A percentile compares a stretch with the other conserved stretches of the same genome.
These are phyloP conservation scores for Drosophila colorata DNA, from an alignment of 2,888 invertebrate species.

Conservation along the genomic window DNA sequence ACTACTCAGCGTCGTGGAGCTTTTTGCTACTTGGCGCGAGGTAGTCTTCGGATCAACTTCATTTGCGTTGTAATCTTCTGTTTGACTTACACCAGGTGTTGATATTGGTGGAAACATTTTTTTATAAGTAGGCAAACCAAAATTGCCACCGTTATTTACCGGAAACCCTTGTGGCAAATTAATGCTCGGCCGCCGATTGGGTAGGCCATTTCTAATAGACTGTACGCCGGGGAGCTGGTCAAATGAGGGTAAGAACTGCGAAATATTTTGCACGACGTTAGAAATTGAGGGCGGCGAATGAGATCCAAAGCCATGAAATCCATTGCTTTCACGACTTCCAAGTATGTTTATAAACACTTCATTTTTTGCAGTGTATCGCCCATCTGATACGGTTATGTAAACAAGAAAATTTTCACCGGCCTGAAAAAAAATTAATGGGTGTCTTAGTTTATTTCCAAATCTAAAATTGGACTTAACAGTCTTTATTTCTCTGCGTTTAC, in stretches of 20 bases:
- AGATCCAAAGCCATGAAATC: conserved; percentile 64
- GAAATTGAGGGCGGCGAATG: conserved; percentile 81
- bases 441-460: background rate
- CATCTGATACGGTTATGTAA: conserved; percentile 90
- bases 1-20: conserved; percentile 52
- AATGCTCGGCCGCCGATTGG: conserved; percentile 66
- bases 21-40: conserved; percentile 10
- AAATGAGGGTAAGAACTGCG: conserved; percentile 83
- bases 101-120: conserved; percentile 74
- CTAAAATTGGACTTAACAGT: background rate
- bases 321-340: conserved; percentile 61
- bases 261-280: conserved; percentile 81
- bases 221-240: conserved; percentile 84
- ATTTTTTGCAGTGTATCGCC: conserved; percentile 88
- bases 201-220: conserved; percentile 80
- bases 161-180: conserved; percentile 75
- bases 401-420: conserved; percentile 89
- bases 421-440: conserved; percentile 82
- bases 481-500: no score
- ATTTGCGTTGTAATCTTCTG: conserved; percentile 24
- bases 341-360: conserved; percentile 89
- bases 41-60: conserved; percentile 20
- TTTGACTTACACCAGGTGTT: conserved; percentile 1
- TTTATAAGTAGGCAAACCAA: conserved; percentile 78
- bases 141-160: conserved; percentile 47